These are phyloP conservation scores for Chrysemys picta DNA, from an alignment of 2,113 vertebrate genomes.

Conservation along the genomic window DNA sequence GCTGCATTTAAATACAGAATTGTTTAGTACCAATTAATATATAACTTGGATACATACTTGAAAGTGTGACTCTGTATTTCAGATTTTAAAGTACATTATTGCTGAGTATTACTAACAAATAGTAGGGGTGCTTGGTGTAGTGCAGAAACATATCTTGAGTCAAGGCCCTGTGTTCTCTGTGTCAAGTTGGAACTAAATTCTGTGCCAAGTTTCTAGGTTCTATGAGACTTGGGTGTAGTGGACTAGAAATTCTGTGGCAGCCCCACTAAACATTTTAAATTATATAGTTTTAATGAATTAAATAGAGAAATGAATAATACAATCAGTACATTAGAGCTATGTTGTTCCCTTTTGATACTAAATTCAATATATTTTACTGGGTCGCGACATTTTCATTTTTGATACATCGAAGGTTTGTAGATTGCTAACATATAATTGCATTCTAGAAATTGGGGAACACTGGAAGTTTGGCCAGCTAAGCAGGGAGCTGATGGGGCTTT, in stretches of 20 bases:
- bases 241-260: not conserved
- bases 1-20: not conserved
- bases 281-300: not conserved
- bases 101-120: not conserved
- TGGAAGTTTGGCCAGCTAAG: not conserved
- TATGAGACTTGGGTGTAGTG: not conserved
- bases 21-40: not conserved
- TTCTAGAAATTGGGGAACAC: not conserved
- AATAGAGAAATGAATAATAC: not conserved
- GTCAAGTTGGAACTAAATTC: not conserved
- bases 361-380: not conserved
- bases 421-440: not conserved
- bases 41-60: not conserved
- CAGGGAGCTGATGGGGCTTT: not conserved
- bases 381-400: not conserved
- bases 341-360: not conserved
- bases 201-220: not conserved
- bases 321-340: not conserved
- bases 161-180: not conserved
- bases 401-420: not conserved
- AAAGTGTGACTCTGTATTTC: not conserved
- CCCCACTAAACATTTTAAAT: not conserved
- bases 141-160: not conserved
- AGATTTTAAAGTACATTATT: not conserved
- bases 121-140: not conserved